Base-by-base conservation (phyloP, 2,113 vertebrate species). In the Malurus alboscapulatus region DNA sequence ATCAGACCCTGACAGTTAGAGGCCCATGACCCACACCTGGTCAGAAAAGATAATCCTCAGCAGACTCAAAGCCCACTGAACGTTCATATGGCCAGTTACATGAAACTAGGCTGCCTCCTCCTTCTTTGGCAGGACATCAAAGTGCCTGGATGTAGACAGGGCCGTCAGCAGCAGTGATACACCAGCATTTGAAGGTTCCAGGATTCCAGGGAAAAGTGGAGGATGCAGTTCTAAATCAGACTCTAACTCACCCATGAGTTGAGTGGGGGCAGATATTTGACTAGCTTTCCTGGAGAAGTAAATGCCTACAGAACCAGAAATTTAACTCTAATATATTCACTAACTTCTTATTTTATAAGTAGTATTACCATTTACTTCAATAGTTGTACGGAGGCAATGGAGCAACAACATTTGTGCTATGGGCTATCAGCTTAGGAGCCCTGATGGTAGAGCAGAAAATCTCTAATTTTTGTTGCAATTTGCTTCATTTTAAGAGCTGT, bases 21-120 rank as follows among this genome's bases (percentile, higher is more conserved):
- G 13, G 57, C 36, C 69, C 51, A 15, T 45, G 59, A 84, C 42
- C 66, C 40, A 68, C 88, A 93, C 79, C 94, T 92, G 83, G 44
- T 30, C 40, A 58, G 55, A 50, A 90, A 87, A 84, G 61, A 51
- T 58, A 58, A 76, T 92, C 54, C 34, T 84, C 29, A 27, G 32
- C 87, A 81, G 58, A 40, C n/a, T 86, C 57, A 80, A 51, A 86
- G 44, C 47, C 42, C 55, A 44, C 47, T 51, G 55, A 86, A n/a
- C 11, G 10, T 90, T 91, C 42, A 4, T 48, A 55, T 36, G 42
- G 20, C 12, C 54, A 65, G 40, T 65, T 72, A 72, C 21, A 26
- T 1, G 9, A 53, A 92, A 69, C 19, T 32, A 18, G 42, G 24
- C 59, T 80, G 24, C 24, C 38, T 72, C 51, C 16, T 65, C 24